Conservation (phyloP, 2,888 invertebrate species). For the Seira sanloemensis region DNA sequence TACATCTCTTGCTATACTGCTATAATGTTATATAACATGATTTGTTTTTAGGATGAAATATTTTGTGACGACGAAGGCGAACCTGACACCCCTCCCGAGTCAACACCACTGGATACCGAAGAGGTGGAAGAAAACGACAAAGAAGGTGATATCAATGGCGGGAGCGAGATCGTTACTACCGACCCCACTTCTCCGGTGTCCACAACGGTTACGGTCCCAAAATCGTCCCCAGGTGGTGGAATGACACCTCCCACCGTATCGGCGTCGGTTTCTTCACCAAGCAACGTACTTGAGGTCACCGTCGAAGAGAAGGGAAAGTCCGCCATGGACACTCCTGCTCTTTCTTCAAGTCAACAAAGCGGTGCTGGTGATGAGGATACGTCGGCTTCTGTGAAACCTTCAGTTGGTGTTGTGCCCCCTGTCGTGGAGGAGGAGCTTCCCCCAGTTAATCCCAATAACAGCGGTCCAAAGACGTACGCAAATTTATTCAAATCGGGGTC, state of each 20-base stretch:
- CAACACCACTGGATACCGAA: constrained; percentile 71
- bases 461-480: constrained; percentile 88
- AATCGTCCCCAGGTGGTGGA: constrained; percentile 59
- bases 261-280: constrained; percentile 72
- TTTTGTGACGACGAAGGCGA: constrained; percentile 76
- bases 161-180: constrained; percentile 59
- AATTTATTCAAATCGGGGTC: constrained; percentile 83
- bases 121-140: constrained; percentile 75
- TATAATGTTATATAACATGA: too few relatives aligned
- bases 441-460: constrained; percentile 45
- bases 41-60: constrained; percentile 78
- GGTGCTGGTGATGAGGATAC: constrained; percentile 54
- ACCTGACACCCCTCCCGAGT: constrained; percentile 72
- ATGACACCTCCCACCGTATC: constrained; percentile 74
- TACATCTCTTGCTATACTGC: too few relatives aligned
- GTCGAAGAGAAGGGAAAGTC: constrained; percentile 42
- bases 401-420: constrained; percentile 15
- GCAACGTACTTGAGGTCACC: constrained; percentile 37
- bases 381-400: constrained; percentile 3
- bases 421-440: constrained; percentile 48
- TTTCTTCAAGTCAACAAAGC: constrained; percentile 51
- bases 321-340: constrained; percentile 32
- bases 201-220: constrained; percentile 75
- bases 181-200: constrained; percentile 64
- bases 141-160: constrained; percentile 72